These are phyloP conservation scores for Chymomyza fuscimana DNA, from an alignment of 2,888 invertebrate genomes.

Conservation along the genomic window DNA sequence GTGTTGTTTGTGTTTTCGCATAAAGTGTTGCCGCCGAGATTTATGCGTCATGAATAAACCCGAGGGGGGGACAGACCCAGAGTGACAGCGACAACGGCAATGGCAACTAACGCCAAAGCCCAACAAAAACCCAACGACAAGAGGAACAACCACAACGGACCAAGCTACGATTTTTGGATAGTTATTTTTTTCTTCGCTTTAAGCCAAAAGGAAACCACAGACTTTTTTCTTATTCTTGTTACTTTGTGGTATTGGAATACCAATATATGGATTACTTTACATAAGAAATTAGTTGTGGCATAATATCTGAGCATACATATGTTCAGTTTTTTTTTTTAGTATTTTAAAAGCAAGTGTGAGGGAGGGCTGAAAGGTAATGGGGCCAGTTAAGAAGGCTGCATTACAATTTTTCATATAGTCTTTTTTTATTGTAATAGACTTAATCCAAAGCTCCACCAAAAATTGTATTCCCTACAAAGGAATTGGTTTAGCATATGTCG, in stretches of 20 bases:
- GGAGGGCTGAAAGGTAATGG: no score
- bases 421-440: no score
- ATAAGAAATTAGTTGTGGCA: slow-evolving; percentile 36
- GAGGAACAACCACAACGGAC: slow-evolving; percentile 26
- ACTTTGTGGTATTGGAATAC: slow-evolving; percentile 27
- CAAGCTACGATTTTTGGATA: slow-evolving; percentile 30
- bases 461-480: no score
- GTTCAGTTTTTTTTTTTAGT: no score
- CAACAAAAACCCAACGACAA: slow-evolving; percentile 13
- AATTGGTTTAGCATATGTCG: no score
- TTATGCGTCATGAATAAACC: slow-evolving; percentile 77
- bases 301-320: neutral
- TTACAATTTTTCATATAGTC: no score
- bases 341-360: no score
- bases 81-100: slow-evolving; percentile 47
- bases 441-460: no score
- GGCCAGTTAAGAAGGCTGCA: no score
- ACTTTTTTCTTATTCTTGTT: slow-evolving; percentile 31
- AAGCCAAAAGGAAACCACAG: slow-evolving; percentile 30
- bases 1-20: slow-evolving; percentile 73
- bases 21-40: slow-evolving; percentile 76
- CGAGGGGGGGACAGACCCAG: slow-evolving; percentile 33
- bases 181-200: slow-evolving; percentile 17
- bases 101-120: slow-evolving; percentile 30
- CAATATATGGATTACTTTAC: slow-evolving; percentile 50